A percentile compares a stretch with the other conserved stretches of the same genome.
Conservation (phyloP, 2,888 invertebrate species). For the Thera obeliscata region DNA sequence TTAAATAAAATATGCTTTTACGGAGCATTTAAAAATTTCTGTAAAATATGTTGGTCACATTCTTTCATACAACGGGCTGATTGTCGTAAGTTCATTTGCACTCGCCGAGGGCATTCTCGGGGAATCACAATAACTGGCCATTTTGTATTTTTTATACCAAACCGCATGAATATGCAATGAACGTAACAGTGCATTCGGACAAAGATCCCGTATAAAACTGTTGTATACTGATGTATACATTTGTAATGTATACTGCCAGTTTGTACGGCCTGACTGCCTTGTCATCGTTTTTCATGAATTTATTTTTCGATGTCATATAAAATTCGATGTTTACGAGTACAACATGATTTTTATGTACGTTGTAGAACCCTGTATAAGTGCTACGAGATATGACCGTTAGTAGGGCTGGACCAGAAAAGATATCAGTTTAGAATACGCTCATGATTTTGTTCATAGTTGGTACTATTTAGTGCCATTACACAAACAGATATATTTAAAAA, state of each 20-base stretch:
- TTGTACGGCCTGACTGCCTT: conserved; percentile 4
- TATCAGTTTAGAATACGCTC: no score
- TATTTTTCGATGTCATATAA: conserved; percentile 27
- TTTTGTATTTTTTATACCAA: conserved; percentile 48
- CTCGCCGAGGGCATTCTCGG: conserved; percentile 28
- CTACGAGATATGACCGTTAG: no score
- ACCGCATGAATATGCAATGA: conserved; percentile 62
- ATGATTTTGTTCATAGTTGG: no score
- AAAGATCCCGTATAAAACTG: conserved; percentile 46
- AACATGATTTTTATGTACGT: background rate
- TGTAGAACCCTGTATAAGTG: background rate
- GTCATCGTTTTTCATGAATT: conserved; percentile 13
- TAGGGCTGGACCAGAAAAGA: no score
- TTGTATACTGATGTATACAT: conserved; percentile 1
- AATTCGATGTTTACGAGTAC: conserved; percentile 17
- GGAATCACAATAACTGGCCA: conserved; percentile 44
- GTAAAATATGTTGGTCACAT: background rate
- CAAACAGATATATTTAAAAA: no score
- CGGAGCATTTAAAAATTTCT: no score
- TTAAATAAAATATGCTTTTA: no score
- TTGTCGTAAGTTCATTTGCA: conserved; percentile 22
- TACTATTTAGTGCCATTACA: no score
- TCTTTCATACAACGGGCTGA: background rate
- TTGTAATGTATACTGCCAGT: conserved; percentile 8
- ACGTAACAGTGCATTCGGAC: conserved; percentile 50